Evolutionary conservation across 2,797 vertebrate genomes (phyloP).

Genomic region (Argyrosomus regius): DNA sequence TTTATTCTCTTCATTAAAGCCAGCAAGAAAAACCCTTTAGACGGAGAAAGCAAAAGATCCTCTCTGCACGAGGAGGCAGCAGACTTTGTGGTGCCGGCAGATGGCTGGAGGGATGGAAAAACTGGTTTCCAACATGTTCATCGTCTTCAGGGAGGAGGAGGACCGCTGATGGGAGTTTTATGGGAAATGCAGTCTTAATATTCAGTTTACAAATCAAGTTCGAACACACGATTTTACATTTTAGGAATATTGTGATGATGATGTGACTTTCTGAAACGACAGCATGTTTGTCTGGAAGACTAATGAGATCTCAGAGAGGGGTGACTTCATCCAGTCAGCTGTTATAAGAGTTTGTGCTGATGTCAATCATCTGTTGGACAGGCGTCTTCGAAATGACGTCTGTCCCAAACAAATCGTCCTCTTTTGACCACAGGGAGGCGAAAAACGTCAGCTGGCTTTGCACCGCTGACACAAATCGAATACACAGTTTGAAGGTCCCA

Average conservation of each 20-base stretch:
- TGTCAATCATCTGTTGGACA: background rate
- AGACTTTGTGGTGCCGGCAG: constrained; percentile 46
- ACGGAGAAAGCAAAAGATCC: constrained; percentile 48
- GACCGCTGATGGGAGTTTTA: background rate
- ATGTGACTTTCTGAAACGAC: background rate
- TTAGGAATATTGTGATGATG: background rate
- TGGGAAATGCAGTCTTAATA: background rate
- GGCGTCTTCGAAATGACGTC: too few relatives aligned
- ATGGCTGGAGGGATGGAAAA: constrained; percentile 40
- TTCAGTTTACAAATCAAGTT: background rate
- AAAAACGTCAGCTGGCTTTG: background rate
- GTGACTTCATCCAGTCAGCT: background rate
- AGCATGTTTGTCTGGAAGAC: background rate
- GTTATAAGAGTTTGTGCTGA: background rate
- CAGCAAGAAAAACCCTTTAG: constrained; percentile 39
- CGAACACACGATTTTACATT: too few relatives aligned
- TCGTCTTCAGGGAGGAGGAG: constrained; percentile 30
- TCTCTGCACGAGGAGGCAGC: constrained; percentile 28
- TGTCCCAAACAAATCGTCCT: background rate
- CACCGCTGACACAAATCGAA: too few relatives aligned
- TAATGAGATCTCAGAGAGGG: too few relatives aligned
- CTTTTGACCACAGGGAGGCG: background rate
- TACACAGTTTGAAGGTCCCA: too few relatives aligned
- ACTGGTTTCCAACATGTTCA: constrained; percentile 17
- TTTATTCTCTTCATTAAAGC: constrained; percentile 49